Conservation (phyloP, 2,113 vertebrate species). For the Spea multiplicata region DNA sequence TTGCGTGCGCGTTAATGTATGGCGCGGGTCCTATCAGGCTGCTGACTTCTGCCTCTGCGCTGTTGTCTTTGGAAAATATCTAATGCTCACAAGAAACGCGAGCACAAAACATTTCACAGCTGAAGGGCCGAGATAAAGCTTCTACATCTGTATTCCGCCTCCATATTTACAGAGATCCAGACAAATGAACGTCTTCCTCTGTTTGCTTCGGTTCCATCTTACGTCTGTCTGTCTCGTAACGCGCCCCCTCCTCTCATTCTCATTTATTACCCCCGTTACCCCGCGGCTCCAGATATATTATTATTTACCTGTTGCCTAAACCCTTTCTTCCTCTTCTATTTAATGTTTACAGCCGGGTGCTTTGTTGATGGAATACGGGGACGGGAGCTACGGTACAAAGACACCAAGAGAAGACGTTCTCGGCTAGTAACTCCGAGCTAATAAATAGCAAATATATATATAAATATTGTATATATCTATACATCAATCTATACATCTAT, state of each 20-base stretch:
- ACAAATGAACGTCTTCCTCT: slow-evolving; percentile 62
- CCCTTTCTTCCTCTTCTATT: not conserved
- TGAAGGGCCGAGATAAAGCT: slow-evolving; percentile 70
- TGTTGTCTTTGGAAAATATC: slow-evolving; percentile 59
- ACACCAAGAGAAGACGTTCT: too few relatives aligned
- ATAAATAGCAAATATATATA: too few relatives aligned
- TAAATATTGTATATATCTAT: too few relatives aligned
- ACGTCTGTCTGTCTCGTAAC: slow-evolving; percentile 51
- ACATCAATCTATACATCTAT: too few relatives aligned
- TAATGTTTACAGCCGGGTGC: not conserved
- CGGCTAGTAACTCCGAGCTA: too few relatives aligned
- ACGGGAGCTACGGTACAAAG: not conserved
- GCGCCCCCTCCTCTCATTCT: slow-evolving; percentile 48
- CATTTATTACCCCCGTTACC: slow-evolving; percentile 50
- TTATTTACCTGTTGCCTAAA: slow-evolving; percentile 16
- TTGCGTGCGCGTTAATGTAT: slow-evolving; percentile 56
- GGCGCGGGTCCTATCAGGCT: slow-evolving; percentile 56
- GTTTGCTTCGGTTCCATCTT: slow-evolving; percentile 48
- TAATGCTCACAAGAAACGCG: slow-evolving; percentile 57
- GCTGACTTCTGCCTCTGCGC: slow-evolving; percentile 50
- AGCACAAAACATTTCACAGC: slow-evolving; percentile 59
- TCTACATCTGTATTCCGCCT: slow-evolving; percentile 50
- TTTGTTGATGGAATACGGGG: not conserved
- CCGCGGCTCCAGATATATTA: slow-evolving; percentile 4
- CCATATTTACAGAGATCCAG: slow-evolving; percentile 58